phyloP scores from a whole-genome alignment of 92 coral and sea anemone genomes.

The Palythoa grandiflora region DNA sequence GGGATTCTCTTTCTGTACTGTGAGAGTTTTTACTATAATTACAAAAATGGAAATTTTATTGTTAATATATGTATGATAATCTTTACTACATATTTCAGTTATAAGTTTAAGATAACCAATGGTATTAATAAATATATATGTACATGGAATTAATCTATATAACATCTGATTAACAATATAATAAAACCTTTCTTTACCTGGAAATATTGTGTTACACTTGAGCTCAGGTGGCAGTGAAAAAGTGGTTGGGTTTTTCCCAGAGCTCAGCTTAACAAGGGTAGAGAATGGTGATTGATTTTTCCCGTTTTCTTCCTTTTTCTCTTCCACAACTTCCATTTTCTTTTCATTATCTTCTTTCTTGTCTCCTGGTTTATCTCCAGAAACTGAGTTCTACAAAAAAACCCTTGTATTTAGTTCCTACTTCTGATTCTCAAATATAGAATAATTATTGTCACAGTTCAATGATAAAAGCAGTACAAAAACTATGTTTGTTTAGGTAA shows the following conservation, averaged over 20 bases:
- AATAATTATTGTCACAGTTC: too few relatives aligned
- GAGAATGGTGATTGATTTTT: slow-evolving; percentile 90
- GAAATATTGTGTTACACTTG: slow-evolving; percentile 90
- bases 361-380: slow-evolving; percentile 36
- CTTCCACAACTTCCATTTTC: slow-evolving; percentile 62
- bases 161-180: too few relatives aligned
- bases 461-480: too few relatives aligned
- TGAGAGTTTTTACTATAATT: too few relatives aligned
- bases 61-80: too few relatives aligned
- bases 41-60: too few relatives aligned
- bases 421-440: too few relatives aligned
- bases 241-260: slow-evolving; percentile 97
- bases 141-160: neutral
- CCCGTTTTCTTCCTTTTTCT: slow-evolving; percentile 63
- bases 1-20: too few relatives aligned
- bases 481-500: too few relatives aligned
- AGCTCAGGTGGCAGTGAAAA: slow-evolving; percentile 95
- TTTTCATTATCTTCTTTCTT: slow-evolving; percentile 54
- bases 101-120: too few relatives aligned
- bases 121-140: too few relatives aligned
- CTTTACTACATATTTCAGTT: too few relatives aligned
- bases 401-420: neutral
- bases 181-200: slow-evolving; percentile 63
- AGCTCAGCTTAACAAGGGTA: slow-evolving; percentile 93
- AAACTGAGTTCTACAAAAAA: neutral